These are phyloP conservation scores for Plodia interpunctella DNA, from an alignment of 1,140 invertebrate species.

Conservation along the genomic window DNA sequence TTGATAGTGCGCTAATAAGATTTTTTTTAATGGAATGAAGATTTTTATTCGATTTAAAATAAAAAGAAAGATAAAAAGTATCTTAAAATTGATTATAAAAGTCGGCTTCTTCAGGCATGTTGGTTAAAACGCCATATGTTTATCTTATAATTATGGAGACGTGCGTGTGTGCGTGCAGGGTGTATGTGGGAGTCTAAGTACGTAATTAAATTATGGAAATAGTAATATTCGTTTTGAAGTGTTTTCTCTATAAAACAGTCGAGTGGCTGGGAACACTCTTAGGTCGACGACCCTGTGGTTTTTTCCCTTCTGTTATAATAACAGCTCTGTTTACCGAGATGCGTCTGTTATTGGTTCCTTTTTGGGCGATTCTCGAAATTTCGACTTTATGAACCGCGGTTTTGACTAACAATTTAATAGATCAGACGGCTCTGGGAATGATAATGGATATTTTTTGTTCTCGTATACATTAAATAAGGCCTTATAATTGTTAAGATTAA, in stretches of 20 bases:
- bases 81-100: background rate
- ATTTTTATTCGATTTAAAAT: background rate
- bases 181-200: conserved; percentile 41
- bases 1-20: too few species aligned
- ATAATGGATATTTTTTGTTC: background rate
- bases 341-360: conserved; percentile 35
- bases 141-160: conserved; percentile 47
- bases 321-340: conserved; percentile 45
- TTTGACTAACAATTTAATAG: background rate
- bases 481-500: too few species aligned
- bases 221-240: conserved; percentile 72
- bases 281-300: conserved; percentile 47
- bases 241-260: conserved; percentile 73
- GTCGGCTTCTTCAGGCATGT: conserved; percentile 25
- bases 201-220: conserved; percentile 75
- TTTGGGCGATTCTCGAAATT: conserved; percentile 37
- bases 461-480: too few species aligned
- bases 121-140: conserved; percentile 57
- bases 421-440: background rate
- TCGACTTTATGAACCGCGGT: conserved; percentile 22
- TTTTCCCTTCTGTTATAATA: conserved; percentile 48
- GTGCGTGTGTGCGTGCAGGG: conserved; percentile 27
- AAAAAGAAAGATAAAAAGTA: background rate
- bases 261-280: conserved; percentile 64
- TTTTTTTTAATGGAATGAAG: too few species aligned